Conservation (phyloP, 1,140 invertebrate species). For the Macrotrachela quadricornifera region DNA sequence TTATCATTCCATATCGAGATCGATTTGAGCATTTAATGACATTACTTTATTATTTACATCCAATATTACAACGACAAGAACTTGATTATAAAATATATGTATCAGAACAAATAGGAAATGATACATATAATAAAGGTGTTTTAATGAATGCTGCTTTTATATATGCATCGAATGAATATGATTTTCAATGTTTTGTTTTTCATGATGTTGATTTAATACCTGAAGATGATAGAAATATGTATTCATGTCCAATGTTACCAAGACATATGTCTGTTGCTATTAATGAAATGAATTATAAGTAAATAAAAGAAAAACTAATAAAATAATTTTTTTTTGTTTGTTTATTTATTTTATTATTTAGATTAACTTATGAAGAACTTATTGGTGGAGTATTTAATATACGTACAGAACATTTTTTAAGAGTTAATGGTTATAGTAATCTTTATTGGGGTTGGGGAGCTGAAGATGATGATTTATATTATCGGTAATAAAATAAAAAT, state of each 20-base stretch:
- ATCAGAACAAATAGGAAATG: slow-evolving; percentile 15
- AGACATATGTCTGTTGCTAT: slow-evolving; percentile 65
- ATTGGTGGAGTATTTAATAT: slow-evolving; percentile 51
- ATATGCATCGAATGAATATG: slow-evolving; percentile 43
- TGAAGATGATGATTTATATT: background rate
- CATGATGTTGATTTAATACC: slow-evolving; percentile 84
- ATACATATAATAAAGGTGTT: slow-evolving; percentile 64
- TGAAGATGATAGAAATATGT: slow-evolving; percentile 70
- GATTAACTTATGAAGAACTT: slow-evolving; percentile 63
- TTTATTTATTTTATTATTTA: no score
- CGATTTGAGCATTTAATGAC: slow-evolving; percentile 15
- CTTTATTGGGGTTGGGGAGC: slow-evolving; percentile 7
- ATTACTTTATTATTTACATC: slow-evolving; percentile 17
- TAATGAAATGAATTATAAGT: slow-evolving; percentile 66
- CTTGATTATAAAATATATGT: slow-evolving; percentile 18
- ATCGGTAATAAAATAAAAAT: background rate
- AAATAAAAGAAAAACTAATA: no score
- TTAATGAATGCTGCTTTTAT: slow-evolving; percentile 79
- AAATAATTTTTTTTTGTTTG: no score
- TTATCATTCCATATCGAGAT: slow-evolving; percentile 14
- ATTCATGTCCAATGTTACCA: slow-evolving; percentile 51
- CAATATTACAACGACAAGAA: slow-evolving; percentile 15
- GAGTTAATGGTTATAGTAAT: slow-evolving; percentile 7
- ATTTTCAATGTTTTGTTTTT: slow-evolving; percentile 68
- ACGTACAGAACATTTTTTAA: slow-evolving; percentile 9